These are phyloP conservation scores for Notothenia rossii DNA, from an alignment of 2,113 vertebrate genomes.

Conservation along the genomic window DNA sequence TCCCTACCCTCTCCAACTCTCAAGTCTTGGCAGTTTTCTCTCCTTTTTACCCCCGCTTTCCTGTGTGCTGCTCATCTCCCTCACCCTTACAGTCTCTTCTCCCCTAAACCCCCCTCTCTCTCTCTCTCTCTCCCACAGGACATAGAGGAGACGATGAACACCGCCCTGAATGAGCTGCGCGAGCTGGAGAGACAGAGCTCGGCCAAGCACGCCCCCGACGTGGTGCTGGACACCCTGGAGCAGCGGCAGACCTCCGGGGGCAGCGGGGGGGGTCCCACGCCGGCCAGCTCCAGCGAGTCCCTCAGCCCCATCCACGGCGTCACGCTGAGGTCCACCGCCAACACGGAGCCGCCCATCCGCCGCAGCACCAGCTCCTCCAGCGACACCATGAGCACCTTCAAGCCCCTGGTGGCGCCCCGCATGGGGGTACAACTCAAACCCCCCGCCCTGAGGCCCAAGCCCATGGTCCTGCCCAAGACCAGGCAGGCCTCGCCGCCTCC, in stretches of 20 bases:
- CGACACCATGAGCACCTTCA: conserved; percentile 97
- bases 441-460: conserved; percentile 95
- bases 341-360: conserved; percentile 88
- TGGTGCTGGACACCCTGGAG: conserved; percentile 97
- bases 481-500: conserved; percentile 87
- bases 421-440: conserved; percentile 98
- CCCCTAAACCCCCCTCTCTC: not conserved
- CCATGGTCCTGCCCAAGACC: conserved; percentile 93
- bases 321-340: conserved; percentile 82
- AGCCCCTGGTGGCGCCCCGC: conserved; percentile 92
- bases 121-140: conserved; percentile 83
- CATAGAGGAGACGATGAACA: conserved; percentile 99
- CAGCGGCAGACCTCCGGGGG: conserved; percentile 80
- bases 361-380: conserved; percentile 95
- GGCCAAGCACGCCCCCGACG: conserved; percentile 94
- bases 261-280: conserved; percentile 85
- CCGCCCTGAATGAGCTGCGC: conserved; percentile 94
- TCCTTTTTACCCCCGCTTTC: not conserved
- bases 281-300: conserved; percentile 88
- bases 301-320: conserved; percentile 90
- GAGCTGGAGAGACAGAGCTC: conserved; percentile 98
- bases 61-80: not conserved
- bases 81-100: not conserved
- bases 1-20: not conserved
- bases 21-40: not conserved